A percentile compares a stretch with the other conserved stretches of the same genome.
Conservation (phyloP, 2,797 vertebrate genomes). For the Hapalemur alaotrensis region DNA sequence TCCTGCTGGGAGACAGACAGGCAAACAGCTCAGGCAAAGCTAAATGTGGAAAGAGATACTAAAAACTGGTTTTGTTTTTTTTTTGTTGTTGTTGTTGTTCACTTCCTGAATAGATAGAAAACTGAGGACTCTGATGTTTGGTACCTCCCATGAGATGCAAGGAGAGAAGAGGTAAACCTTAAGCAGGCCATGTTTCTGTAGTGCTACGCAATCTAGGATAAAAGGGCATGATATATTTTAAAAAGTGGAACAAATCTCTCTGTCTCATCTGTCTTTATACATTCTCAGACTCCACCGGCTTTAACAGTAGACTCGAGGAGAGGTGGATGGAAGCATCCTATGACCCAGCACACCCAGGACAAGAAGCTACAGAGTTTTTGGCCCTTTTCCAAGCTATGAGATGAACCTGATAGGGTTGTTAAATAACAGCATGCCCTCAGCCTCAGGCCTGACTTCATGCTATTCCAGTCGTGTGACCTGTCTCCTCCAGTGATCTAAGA, state of each 20-base stretch:
- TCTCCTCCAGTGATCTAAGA: conserved; percentile 72
- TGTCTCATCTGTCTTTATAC: neutral
- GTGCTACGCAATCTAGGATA: neutral
- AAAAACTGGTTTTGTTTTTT: neutral
- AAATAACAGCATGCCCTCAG: conserved; percentile 72
- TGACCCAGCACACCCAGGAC: conserved; percentile 55
- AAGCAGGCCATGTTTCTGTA: neutral
- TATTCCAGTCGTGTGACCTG: conserved; percentile 77
- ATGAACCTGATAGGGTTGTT: conserved; percentile 68
- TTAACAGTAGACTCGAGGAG: neutral
- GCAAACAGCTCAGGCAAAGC: neutral
- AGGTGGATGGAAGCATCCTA: neutral
- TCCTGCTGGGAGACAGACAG: neutral
- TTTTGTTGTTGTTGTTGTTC: neutral
- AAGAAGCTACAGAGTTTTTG: conserved; percentile 61
- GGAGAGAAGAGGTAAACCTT: neutral
- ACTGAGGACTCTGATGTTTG: neutral
- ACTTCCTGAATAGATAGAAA: neutral
- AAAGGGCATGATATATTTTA: neutral
- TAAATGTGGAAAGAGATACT: neutral
- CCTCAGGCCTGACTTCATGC: conserved; percentile 64
- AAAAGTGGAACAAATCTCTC: neutral
- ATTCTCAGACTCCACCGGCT: neutral
- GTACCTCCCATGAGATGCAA: neutral
- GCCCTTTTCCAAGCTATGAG: conserved; percentile 53